Evolutionary conservation across 1,140 invertebrate genomes (phyloP).

Genomic region (Neocloeon triangulifer): DNA sequence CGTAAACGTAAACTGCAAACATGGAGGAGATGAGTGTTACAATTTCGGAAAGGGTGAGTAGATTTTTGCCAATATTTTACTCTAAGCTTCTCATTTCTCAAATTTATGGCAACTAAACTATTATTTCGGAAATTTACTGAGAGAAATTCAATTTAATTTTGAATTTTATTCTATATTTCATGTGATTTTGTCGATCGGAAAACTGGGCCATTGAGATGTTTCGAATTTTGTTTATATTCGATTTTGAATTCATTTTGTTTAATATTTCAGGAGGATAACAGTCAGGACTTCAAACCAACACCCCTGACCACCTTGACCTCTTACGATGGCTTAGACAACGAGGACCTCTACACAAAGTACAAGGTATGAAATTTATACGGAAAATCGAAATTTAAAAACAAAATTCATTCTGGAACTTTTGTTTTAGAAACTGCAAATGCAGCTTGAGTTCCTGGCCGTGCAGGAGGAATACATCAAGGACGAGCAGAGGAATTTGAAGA

Average conservation of each 20-base stretch:
- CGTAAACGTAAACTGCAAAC: too few species aligned
- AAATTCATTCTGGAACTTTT: neutral
- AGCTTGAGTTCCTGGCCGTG: slow-evolving; percentile 89
- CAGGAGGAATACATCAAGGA: slow-evolving; percentile 98
- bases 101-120: too few species aligned
- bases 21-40: slow-evolving; percentile 50
- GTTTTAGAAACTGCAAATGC: slow-evolving; percentile 73
- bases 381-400: neutral
- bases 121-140: too few species aligned
- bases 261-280: slow-evolving; percentile 29
- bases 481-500: slow-evolving; percentile 93
- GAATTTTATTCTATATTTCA: neutral
- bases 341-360: slow-evolving; percentile 85
- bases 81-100: too few species aligned
- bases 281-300: slow-evolving; percentile 28
- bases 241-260: slow-evolving; percentile 8
- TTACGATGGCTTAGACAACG: slow-evolving; percentile 57
- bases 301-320: slow-evolving; percentile 24
- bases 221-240: slow-evolving; percentile 4
- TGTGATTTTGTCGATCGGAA: neutral
- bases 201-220: slow-evolving; percentile 4
- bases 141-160: slow-evolving; percentile 2
- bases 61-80: too few species aligned
- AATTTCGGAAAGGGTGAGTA: slow-evolving; percentile 41
- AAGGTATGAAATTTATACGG: slow-evolving; percentile 34